Evolutionary conservation across 2,888 invertebrate species (phyloP), one percentile per base, ranked within the genome.

Genomic region (Epistrophe grossulariae): DNA sequence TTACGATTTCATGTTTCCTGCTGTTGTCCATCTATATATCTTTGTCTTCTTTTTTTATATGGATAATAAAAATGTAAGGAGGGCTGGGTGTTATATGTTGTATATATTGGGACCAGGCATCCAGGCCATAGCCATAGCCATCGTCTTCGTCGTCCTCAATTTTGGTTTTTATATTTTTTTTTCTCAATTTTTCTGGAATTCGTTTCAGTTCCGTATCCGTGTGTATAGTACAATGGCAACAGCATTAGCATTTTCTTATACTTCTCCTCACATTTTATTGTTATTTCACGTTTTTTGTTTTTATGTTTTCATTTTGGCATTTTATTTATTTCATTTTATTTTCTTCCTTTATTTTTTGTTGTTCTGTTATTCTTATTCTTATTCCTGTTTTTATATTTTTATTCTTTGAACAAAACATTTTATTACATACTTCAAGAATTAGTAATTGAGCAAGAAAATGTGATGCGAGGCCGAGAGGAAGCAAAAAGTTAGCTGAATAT

Each of bases 301-400:
- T 82, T 84, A 80, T 84, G 84, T 80, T 84, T 84, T 81, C 76
- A 84, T 84, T 77, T 81, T 70, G 38, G 70, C 38, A 48, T 73
- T 76, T 68, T 76, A 48, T 60, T 80, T 71, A 62, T 70, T 1
- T 24, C n/a, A 24, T 24, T 50, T 66, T 72, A 28, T 83, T 74
- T 55, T n/a, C 73, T 59, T 68, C 17, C 17, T 35, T 17, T 59
- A 4, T 38, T 57, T 17, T 17, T 6, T 24, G 31, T 52, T 68
- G 43, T 38, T 43, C 45, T 45, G 15, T 15, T 28, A 15, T 68
- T 71, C 11, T 55, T 55, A 24, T 71, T 50, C 35, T 45, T 72
- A 35, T 83, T 73, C 68, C 19, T 83, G 68, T 74, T 59, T 28
- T 31, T 57, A 31, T 57, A 57, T 57, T 60, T 60, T 60, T 57